Base-by-base conservation (phyloP, 1,140 invertebrate genomes). In the Neotoxoptera formosana region DNA sequence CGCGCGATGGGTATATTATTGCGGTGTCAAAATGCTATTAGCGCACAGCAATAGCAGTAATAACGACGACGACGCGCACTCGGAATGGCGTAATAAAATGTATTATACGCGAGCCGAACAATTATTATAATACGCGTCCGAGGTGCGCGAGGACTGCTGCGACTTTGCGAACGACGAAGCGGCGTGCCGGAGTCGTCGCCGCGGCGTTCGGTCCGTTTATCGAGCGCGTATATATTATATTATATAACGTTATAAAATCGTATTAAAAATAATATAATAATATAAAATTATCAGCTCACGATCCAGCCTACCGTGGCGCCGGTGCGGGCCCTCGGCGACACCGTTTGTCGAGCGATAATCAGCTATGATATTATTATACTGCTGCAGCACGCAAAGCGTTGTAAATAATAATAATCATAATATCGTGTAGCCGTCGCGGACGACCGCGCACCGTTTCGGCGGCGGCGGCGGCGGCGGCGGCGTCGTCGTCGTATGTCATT, bases 1-100 rank as follows among this genome's bases (percentile, higher is more conserved):
- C n/a, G n/a, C 30, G n/a, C n/a, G 30, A 76, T n/a, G n/a, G 60
- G 60, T 76, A 76, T 76, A 76, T 76, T 76, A 76, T 76, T 76
- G n/a, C n/a, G n/a, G 30, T 76, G 60, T 76, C 30, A 76, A 76
- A 76, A 76, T 76, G 60, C 60, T 76, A 76, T 76, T 76, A 76
- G 30, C 30, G 11, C 60, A 76, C 30, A 76, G 30, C 7, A 76
- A 76, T 76, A 76, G n/a, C n/a, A 67, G n/a, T 60, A 60, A 60
- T 8, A 25, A 56, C 7, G 23, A 53, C 7, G 4, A 53, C 8
- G 7, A 53, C 21, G 21, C 7, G 53, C 6, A 30, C 14, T 3
- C 17, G 0, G 17, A 76, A 76, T 76, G 1, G 60, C 11, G 60
- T 76, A 76, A 76, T n/a, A 76, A 76, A n/a, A n/a, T n/a, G n/a